phyloP scores from a whole-genome alignment of 2,888 invertebrate species.

The Trachelus iudaicus region DNA sequence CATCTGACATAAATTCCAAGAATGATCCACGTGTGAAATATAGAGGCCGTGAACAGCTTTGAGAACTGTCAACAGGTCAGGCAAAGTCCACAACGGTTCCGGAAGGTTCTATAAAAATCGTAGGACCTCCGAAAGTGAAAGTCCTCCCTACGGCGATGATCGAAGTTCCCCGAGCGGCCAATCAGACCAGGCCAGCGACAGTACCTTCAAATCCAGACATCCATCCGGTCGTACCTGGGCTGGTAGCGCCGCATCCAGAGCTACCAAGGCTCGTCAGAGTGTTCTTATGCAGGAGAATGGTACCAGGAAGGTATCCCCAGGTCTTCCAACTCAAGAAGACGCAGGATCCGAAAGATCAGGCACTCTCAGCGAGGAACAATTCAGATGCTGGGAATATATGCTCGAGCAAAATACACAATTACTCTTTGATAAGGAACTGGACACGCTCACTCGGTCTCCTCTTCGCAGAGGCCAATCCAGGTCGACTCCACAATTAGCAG shows the following conservation, averaged over 20 bases:
- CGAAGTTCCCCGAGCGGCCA: slow-evolving; percentile 89
- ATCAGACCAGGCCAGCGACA: slow-evolving; percentile 75
- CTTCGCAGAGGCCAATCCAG: slow-evolving; percentile 60
- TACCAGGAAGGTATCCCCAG: slow-evolving; percentile 47
- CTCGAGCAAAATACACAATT: slow-evolving; percentile 90
- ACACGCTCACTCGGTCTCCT: slow-evolving; percentile 74
- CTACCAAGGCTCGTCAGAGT: slow-evolving; percentile 51
- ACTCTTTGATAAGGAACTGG: slow-evolving; percentile 87
- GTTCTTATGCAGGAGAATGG: slow-evolving; percentile 58
- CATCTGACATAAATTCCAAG: neutral
- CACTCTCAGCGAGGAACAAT: slow-evolving; percentile 80
- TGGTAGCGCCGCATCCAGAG: slow-evolving; percentile 50
- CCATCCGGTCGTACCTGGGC: slow-evolving; percentile 54
- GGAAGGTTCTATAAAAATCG: slow-evolving; percentile 51
- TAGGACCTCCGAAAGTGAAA: slow-evolving; percentile 43
- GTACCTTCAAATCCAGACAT: slow-evolving; percentile 58
- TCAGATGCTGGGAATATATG: slow-evolving; percentile 95
- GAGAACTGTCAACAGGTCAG: slow-evolving; percentile 33
- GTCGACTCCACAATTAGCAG: slow-evolving; percentile 39
- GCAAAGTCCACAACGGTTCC: slow-evolving; percentile 43
- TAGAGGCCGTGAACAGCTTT: neutral
- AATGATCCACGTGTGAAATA: neutral
- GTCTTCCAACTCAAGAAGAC: slow-evolving; percentile 69
- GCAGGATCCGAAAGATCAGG: slow-evolving; percentile 62
- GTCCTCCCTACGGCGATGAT: slow-evolving; percentile 69